Base-by-base conservation (phyloP, 1,140 invertebrate species). In the Megalonaias nervosa region DNA sequence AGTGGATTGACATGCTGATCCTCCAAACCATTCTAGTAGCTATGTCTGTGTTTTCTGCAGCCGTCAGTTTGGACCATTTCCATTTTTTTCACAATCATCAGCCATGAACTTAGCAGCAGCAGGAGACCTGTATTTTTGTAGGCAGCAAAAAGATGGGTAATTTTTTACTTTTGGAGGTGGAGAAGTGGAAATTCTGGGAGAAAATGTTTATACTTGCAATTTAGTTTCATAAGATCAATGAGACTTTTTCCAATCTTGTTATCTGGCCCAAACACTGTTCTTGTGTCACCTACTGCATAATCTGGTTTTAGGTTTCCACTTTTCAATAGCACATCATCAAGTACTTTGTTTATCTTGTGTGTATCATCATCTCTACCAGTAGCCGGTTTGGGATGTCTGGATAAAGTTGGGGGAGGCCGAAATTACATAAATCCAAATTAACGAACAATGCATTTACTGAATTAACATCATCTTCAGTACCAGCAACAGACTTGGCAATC, bases 161-260 rank as follows among this genome's bases (percentile, higher is more conserved):
- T 57, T 66, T 65, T 73, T 2, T 62, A 74, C 57, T 74, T 74
- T 57, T 64, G 15, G 15, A 74, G 21, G 58, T 74, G 72, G 12
- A 74, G 38, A 23, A 19, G 16, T 21, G 72, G 72, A 58, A 67
- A 74, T 23, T 67, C 72, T 2, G 56, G 62, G 13, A 67, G 56
- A 57, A 74, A 74, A 1, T 4, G 26, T 4, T 31, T 15, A 31
- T 67, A 74, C 56, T 58, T 74, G 13, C 15, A 21, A 19, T 66
- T 67, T 12, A 16, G 23, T 55, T 67, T 57, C 67, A 19, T 5
- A 16, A n/a, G n/a, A n/a, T n/a, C n/a, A n/a, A n/a, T n/a, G n/a
- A n/a, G n/a, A n/a, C n/a, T n/a, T 66, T 62, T 56, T 65, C 62
- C 72, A 26, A 74, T 74, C 19, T 74, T 74, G 26, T 74, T 55